Evolutionary conservation across 2,888 invertebrate genomes (phyloP).

Genomic region (Ochropleura leucogaster): DNA sequence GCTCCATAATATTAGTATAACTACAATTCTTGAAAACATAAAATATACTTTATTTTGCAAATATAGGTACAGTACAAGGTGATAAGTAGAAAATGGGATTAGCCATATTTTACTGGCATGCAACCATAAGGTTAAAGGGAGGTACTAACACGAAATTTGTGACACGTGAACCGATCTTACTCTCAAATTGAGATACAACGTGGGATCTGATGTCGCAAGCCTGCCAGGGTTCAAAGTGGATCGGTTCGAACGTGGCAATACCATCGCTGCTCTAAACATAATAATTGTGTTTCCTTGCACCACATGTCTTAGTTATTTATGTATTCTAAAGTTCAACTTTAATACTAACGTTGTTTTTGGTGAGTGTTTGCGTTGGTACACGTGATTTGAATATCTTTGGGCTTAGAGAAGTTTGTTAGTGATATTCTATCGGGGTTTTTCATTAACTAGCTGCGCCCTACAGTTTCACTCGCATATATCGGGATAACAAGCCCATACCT

Average conservation of each 20-base stretch:
- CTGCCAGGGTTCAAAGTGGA: slow-evolving; percentile 60
- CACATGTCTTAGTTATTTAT: slow-evolving; percentile 66
- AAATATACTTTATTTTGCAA: too few relatives aligned
- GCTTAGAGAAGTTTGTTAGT: neutral
- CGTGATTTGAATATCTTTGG: neutral
- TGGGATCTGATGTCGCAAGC: slow-evolving; percentile 51
- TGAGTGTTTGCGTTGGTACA: slow-evolving; percentile 40
- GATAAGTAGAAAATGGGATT: too few relatives aligned
- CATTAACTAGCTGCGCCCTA: too few relatives aligned
- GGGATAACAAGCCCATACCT: too few relatives aligned
- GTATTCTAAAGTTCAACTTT: slow-evolving; percentile 66
- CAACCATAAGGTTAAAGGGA: neutral
- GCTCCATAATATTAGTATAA: too few relatives aligned
- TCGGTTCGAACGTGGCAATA: slow-evolving; percentile 58
- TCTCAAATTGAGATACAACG: slow-evolving; percentile 45
- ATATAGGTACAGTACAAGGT: too few relatives aligned
- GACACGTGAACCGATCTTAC: slow-evolving; percentile 17
- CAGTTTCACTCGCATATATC: too few relatives aligned
- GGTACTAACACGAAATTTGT: neutral
- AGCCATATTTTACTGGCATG: too few relatives aligned
- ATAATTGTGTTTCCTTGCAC: slow-evolving; percentile 64
- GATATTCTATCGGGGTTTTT: neutral
- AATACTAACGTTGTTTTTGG: slow-evolving; percentile 58
- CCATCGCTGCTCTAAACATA: slow-evolving; percentile 53
- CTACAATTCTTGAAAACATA: too few relatives aligned